Conservation (phyloP, 2,888 invertebrate genomes). For the Octonoba sinensis region DNA sequence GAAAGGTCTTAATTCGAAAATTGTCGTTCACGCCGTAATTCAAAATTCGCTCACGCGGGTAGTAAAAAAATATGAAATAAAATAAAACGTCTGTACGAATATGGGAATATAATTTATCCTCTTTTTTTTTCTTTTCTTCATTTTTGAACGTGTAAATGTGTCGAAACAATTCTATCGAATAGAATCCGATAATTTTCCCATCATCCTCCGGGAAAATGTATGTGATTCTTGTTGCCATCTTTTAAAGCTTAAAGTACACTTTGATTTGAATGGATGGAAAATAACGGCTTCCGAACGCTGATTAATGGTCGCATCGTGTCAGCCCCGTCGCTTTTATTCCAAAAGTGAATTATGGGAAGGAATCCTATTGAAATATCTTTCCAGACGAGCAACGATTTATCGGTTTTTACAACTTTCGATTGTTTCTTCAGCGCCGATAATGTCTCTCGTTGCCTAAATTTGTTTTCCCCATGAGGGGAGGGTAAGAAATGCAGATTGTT, state of each 20-base stretch:
- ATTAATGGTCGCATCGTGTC: conserved; percentile 40
- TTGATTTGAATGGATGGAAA: conserved; percentile 54
- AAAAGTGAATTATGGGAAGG: conserved; percentile 3
- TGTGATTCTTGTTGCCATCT: conserved; percentile 15
- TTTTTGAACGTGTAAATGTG: conserved; percentile 40
- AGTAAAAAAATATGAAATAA: too few species aligned
- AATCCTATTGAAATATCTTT: conserved; percentile 34
- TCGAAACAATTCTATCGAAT: conserved; percentile 58
- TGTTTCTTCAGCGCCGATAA: conserved; percentile 33
- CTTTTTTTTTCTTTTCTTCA: not conserved
- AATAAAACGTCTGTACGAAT: too few species aligned
- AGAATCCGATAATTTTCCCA: conserved; percentile 61
- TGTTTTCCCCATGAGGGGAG: too few species aligned
- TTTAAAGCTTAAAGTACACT: conserved; percentile 14
- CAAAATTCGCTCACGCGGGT: conserved; percentile 44
- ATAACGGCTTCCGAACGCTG: conserved; percentile 58
- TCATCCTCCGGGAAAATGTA: conserved; percentile 44
- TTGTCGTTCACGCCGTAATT: conserved; percentile 50
- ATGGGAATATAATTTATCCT: too few species aligned
- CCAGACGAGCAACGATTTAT: conserved; percentile 15
- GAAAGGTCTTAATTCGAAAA: conserved; percentile 47
- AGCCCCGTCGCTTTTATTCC: conserved; percentile 22
- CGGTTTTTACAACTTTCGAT: conserved; percentile 20
- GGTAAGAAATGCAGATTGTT: too few species aligned
- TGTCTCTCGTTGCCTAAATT: not conserved